Percentiles rank a stretch among this genome's conserved stretches.
Evolutionary conservation across 2,113 vertebrate species (phyloP).

Genomic region (Hymenochirus boettgeri): DNA sequence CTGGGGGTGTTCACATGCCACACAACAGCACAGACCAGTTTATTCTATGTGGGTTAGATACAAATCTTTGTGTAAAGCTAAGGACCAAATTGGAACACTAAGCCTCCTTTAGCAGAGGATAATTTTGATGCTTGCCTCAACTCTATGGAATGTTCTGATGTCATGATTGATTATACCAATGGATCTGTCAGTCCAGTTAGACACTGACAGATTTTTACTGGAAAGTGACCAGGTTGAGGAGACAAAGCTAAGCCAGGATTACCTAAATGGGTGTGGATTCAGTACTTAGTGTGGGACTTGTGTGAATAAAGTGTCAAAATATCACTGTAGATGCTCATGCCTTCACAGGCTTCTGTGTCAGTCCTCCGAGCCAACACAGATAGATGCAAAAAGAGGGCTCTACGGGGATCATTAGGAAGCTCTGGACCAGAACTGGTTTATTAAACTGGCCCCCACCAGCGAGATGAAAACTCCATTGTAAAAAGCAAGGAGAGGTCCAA

Average conservation of each 20-base stretch:
- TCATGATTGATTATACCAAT: slow-evolving; percentile 56
- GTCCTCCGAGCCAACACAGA: slow-evolving; percentile 62
- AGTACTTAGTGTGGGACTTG: slow-evolving; percentile 54
- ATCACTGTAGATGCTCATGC: slow-evolving; percentile 58
- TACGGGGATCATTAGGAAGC: slow-evolving; percentile 65
- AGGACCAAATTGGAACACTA: slow-evolving; percentile 63
- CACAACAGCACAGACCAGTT: neutral
- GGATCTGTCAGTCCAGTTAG: slow-evolving; percentile 60
- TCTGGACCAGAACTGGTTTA: slow-evolving; percentile 70
- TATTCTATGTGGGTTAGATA: slow-evolving; percentile 30
- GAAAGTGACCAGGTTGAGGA: slow-evolving; percentile 61
- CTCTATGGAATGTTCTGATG: slow-evolving; percentile 61
- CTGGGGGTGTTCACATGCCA: slow-evolving; percentile 7
- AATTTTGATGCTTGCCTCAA: slow-evolving; percentile 63
- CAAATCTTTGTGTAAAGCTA: slow-evolving; percentile 46
- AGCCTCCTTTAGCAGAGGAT: slow-evolving; percentile 58
- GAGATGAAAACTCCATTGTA: slow-evolving; percentile 45
- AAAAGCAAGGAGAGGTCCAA: slow-evolving; percentile 49
- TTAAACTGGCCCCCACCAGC: slow-evolving; percentile 58
- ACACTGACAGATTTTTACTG: slow-evolving; percentile 57
- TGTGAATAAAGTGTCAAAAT: slow-evolving; percentile 65
- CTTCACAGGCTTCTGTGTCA: slow-evolving; percentile 61
- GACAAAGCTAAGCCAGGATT: slow-evolving; percentile 52
- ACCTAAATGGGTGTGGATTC: slow-evolving; percentile 56
- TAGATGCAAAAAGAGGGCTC: slow-evolving; percentile 66